Conservation (phyloP, 2,888 invertebrate genomes). For the Acholoe squamosa region DNA sequence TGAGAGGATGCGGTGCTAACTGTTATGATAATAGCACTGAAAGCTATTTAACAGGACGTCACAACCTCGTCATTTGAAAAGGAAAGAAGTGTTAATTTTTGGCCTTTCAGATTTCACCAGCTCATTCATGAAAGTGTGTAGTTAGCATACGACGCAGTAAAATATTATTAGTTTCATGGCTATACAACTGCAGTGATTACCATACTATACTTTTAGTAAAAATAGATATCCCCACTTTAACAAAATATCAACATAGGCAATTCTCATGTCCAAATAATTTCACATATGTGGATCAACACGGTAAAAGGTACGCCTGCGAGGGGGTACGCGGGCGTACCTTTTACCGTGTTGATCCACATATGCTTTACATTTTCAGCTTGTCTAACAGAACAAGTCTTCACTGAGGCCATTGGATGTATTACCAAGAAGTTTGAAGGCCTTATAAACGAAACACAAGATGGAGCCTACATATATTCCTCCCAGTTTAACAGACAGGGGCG, state of each 20-base stretch:
- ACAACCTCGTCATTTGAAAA: background rate
- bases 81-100: background rate
- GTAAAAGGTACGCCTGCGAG: too few species aligned
- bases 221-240: background rate
- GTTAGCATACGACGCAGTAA: background rate
- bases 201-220: background rate
- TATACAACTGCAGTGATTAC: too few species aligned
- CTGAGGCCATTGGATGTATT: constrained; percentile 9
- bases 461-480: background rate
- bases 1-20: too few species aligned
- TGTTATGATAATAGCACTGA: background rate
- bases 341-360: too few species aligned
- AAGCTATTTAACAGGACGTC: background rate
- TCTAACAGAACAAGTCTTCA: background rate
- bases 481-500: background rate
- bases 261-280: background rate
- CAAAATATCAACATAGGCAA: background rate
- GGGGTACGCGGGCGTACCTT: too few species aligned
- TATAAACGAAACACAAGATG: background rate
- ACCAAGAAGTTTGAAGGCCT: constrained; percentile 31
- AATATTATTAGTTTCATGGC: background rate
- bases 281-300: too few species aligned
- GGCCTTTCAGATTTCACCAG: background rate
- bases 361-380: background rate
- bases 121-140: background rate